These are phyloP conservation scores for Myiozetetes cayanensis DNA, from an alignment of 2,113 vertebrate genomes.

Conservation along the genomic window DNA sequence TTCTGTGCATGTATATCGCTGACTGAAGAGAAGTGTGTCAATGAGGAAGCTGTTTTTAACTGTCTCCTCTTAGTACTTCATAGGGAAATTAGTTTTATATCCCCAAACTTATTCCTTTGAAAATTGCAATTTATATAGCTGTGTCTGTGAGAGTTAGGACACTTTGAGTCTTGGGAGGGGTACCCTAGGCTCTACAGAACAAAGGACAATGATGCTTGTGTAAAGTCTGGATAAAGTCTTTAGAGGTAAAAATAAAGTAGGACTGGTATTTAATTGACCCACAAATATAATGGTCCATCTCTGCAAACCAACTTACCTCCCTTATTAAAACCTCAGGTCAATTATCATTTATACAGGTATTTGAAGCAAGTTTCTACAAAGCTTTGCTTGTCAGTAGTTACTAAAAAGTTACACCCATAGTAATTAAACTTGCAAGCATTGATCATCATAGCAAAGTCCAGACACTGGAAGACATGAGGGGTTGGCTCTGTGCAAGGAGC, in stretches of 20 bases:
- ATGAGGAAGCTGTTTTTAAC: neutral
- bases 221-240: neutral
- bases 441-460: neutral
- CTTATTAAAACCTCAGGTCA: neutral
- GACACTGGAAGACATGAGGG: neutral
- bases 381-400: neutral
- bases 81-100: neutral
- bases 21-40: neutral
- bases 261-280: neutral
- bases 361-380: neutral
- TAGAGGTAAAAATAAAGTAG: neutral
- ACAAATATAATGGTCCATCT: neutral
- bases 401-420: neutral
- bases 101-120: neutral
- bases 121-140: neutral
- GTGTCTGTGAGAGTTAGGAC: neutral
- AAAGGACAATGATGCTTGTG: accelerated
- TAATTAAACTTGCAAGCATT: neutral
- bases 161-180: neutral
- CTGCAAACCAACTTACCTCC: neutral
- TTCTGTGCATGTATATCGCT: neutral
- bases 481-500: neutral
- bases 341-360: neutral
- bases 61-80: neutral
- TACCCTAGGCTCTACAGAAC: neutral